Conservation (phyloP, 2,888 invertebrate species). For the Synergus itoensis region DNA sequence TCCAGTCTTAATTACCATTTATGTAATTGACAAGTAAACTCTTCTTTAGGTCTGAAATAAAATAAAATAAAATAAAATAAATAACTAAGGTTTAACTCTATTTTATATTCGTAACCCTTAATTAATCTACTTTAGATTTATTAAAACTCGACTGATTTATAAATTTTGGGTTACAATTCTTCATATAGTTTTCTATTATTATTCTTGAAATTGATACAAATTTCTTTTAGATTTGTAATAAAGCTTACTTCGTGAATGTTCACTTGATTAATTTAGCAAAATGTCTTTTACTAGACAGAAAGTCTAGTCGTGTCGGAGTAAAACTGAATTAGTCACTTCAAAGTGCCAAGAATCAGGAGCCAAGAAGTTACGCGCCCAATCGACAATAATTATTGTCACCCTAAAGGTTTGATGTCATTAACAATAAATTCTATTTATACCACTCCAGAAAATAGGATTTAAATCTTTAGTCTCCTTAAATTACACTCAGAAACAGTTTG, state of each 20-base stretch:
- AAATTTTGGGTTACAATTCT: no score
- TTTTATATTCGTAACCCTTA: no score
- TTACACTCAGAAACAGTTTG: no score
- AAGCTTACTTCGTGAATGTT: not conserved
- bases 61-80: no score
- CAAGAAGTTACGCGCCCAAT: conserved; percentile 28
- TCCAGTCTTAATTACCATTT: no score
- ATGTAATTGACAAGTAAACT: no score
- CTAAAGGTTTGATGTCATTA: not conserved
- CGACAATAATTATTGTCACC: conserved; percentile 17
- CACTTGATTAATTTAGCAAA: conserved; percentile 25
- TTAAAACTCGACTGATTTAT: no score
- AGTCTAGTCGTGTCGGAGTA: conserved; percentile 17
- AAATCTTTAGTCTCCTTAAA: not conserved
- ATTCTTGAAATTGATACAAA: no score
- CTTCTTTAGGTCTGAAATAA: no score
- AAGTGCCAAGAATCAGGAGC: conserved; percentile 14
- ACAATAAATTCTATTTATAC: not conserved
- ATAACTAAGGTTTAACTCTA: no score
- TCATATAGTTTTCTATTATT: no score
- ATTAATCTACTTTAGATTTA: no score
- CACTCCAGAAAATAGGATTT: not conserved
- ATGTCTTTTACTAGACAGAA: conserved; percentile 21
- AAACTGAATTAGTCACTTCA: conserved; percentile 17
- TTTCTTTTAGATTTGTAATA: not conserved